Base-by-base conservation (phyloP, 2,888 invertebrate genomes). In the Heteropelma amictum region DNA sequence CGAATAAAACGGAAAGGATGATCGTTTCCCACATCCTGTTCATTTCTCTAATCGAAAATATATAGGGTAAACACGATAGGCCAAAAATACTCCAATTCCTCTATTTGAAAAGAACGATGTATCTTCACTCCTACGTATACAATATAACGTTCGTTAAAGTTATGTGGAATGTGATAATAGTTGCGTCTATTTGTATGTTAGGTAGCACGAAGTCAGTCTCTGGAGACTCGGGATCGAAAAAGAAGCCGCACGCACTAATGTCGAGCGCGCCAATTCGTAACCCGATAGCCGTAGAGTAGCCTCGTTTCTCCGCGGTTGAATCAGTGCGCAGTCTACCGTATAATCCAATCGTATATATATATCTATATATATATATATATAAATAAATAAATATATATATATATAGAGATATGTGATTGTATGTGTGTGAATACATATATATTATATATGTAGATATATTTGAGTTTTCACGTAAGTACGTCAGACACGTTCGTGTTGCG, bases 181-280 rank as follows among this genome's bases (percentile, higher is more conserved):
- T 3, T 21, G 10, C 10, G 38, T 61, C n/a, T 12, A 21, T 47
- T 61, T 21, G n/a, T 8, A 14, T n/a, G 19, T 47, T 8, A 3
- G 45, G 21, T 35, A 35, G n/a, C 12, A 21, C 23, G 26, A 33
- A 28, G n/a, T 12, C n/a, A 7, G 1, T 61, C 47, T 23, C 30
- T 26, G 40, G 40, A 30, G 17, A 10, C 19, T 14, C 21, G 4
- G 33, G 47, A 61, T 47, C 30, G 53, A 47, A 49, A 65, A 49
- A 42, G 74, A 74, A 74, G 70, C 70, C 65, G 60, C 70, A 65
- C 64, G 54, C 74, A 74, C 53, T 61, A 64, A 30, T 28, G 40
- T 47, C 60, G n/a, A n/a, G n/a, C 61, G 10, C 54, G 63, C 70
- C 74, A 70, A 74, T 54, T 61, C 60, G 70, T 75, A 75, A 70